Percentiles rank a stretch among this genome's conserved stretches.
These are phyloP conservation scores for Gonioctena quinquepunctata DNA, from an alignment of 1,140 invertebrate genomes.

Conservation along the genomic window DNA sequence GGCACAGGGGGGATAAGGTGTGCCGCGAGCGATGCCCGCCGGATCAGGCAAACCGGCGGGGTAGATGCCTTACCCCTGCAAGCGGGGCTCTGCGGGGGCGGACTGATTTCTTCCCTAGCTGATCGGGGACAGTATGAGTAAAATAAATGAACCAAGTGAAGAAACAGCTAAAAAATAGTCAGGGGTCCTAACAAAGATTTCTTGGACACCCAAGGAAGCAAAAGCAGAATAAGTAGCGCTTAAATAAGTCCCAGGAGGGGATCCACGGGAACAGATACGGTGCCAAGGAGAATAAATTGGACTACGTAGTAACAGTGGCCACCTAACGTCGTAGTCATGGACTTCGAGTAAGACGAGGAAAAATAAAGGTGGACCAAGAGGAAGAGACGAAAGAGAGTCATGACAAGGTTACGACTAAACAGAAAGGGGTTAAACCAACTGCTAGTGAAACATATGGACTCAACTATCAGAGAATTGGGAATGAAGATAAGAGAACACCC, in stretches of 20 bases:
- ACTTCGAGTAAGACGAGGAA: background rate
- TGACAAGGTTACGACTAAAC: background rate
- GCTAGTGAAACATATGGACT: no score
- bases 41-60: background rate
- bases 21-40: background rate
- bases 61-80: background rate
- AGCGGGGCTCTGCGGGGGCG: background rate
- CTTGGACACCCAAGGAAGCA: background rate
- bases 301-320: background rate
- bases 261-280: background rate
- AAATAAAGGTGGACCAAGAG: background rate
- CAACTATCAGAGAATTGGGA: background rate
- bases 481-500: background rate
- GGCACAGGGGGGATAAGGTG: background rate
- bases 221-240: background rate
- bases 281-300: no score
- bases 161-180: background rate
- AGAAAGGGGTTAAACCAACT: no score
- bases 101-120: background rate
- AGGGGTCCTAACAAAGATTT: background rate
- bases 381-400: background rate
- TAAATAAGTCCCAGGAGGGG: background rate
- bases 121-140: background rate
- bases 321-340: background rate
- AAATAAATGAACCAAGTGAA: background rate